Base-by-base conservation (phyloP, 2,888 invertebrate genomes). In the Aelia acuminata region DNA sequence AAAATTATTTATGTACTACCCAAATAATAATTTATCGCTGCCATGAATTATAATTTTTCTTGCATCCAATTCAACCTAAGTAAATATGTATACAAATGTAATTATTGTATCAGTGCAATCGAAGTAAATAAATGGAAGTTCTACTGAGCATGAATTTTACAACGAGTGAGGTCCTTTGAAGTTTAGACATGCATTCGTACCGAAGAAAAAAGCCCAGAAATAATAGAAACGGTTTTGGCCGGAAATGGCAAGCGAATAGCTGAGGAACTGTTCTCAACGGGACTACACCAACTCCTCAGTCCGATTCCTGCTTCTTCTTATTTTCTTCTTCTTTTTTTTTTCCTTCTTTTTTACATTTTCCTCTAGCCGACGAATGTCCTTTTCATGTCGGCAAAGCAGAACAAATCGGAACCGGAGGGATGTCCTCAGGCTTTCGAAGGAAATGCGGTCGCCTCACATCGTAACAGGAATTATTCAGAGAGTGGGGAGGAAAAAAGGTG, bases 361-460 rank as follows among this genome's bases (percentile, higher is more conserved):
- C 4, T 80, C 3, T n/a, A 43, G 80, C 39, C 39, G 80, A 80
- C 80, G 35, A 63, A 63, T 63, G 31, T 43, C 75, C 75, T 80
- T n/a, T 80, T 80, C 80, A 80, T 47, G 43, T 47, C 43, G 43
- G n/a, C 5, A 1, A 22, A 47, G 13, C 80, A 47, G 80, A 80
- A 80, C 80, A 47, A 80, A 80, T 80, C 80, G n/a, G 43, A 22
- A 39, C 80, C 80, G 43, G 80, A n/a, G n/a, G 43, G 80, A 80
- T 80, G 80, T 80, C 80, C 80, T n/a, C 43, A 39, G 43, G 80
- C 31, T 39, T 13, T 39, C 26, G 7, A 7, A 75, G 22, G 80
- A 80, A 80, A n/a, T 43, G 80, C 80, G 80, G 80, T 80, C 80
- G 80, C 80, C 43, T 80, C 43, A 70, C 39, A 39, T 35, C 39